phyloP scores from a whole-genome alignment of 2,888 invertebrate genomes.

The Epirrhoe tristata region DNA sequence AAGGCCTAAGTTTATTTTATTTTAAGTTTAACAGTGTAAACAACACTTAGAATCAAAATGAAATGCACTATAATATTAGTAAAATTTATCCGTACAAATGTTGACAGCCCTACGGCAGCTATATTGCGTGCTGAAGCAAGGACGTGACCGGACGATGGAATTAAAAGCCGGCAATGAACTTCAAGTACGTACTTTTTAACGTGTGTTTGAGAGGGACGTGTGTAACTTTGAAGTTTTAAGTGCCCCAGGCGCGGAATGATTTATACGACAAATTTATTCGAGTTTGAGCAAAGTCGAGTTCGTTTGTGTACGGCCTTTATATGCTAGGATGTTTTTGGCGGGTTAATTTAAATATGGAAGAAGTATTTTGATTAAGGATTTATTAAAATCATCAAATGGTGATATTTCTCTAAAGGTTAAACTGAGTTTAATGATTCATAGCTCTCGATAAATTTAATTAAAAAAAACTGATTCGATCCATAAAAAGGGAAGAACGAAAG shows the following conservation, averaged over 20 bases:
- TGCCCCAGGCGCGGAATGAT: conserved; percentile 8
- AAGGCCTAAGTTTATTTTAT: too few relatives aligned
- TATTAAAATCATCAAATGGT: too few relatives aligned
- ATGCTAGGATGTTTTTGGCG: background rate
- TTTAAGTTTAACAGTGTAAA: too few relatives aligned
- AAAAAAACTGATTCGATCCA: too few relatives aligned
- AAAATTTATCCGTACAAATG: too few relatives aligned
- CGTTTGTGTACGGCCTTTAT: background rate
- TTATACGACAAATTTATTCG: conserved; percentile 2
- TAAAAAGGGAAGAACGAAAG: too few relatives aligned
- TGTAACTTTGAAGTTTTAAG: conserved; percentile 18
- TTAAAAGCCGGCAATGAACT: conserved; percentile 13
- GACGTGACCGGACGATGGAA: conserved; percentile 11
- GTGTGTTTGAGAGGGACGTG: conserved; percentile 15
- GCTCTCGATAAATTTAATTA: too few relatives aligned
- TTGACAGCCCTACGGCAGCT: background rate
- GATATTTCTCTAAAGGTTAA: too few relatives aligned
- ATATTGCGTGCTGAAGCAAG: conserved; percentile 2
- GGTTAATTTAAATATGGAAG: background rate
- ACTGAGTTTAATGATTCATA: too few relatives aligned
- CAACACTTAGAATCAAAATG: too few relatives aligned
- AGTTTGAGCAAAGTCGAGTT: background rate
- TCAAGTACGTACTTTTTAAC: conserved; percentile 11
- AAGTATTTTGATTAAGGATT: background rate
- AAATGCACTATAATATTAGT: too few relatives aligned